These are phyloP conservation scores for Cyclina sinensis DNA, from an alignment of 1,140 invertebrate species.

Conservation along the genomic window DNA sequence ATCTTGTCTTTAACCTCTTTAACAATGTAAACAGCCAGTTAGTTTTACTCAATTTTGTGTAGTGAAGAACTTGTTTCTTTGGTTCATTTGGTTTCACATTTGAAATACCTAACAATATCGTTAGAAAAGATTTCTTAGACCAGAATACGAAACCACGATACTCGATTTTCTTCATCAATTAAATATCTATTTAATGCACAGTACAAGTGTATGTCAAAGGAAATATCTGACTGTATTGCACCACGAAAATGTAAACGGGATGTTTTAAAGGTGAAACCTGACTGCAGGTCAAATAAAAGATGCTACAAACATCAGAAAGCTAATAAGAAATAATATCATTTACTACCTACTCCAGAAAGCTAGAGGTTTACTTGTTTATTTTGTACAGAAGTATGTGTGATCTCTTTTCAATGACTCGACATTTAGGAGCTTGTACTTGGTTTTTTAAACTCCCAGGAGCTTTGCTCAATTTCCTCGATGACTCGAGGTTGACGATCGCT, in stretches of 20 bases:
- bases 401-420: constrained; percentile 42
- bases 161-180: not conserved
- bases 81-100: constrained; percentile 21
- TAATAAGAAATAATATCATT: constrained; percentile 45
- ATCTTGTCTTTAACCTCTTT: not conserved
- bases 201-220: not conserved
- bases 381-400: constrained; percentile 49
- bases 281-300: not conserved
- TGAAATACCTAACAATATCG: not conserved
- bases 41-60: not conserved
- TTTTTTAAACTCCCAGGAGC: constrained; percentile 70
- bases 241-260: not conserved
- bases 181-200: not conserved
- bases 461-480: constrained; percentile 68
- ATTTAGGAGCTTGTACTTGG: constrained; percentile 69
- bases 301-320: not conserved
- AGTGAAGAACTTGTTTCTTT: constrained; percentile 17
- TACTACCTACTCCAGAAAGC: constrained; percentile 50
- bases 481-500: constrained; percentile 65
- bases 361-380: constrained; percentile 53
- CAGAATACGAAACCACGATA: not conserved
- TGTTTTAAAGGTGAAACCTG: not conserved
- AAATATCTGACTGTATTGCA: not conserved
- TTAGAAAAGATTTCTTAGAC: not conserved
- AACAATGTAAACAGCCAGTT: not conserved